Evolutionary conservation across 2,888 invertebrate species (phyloP).

Genomic region (Apeira syringaria): DNA sequence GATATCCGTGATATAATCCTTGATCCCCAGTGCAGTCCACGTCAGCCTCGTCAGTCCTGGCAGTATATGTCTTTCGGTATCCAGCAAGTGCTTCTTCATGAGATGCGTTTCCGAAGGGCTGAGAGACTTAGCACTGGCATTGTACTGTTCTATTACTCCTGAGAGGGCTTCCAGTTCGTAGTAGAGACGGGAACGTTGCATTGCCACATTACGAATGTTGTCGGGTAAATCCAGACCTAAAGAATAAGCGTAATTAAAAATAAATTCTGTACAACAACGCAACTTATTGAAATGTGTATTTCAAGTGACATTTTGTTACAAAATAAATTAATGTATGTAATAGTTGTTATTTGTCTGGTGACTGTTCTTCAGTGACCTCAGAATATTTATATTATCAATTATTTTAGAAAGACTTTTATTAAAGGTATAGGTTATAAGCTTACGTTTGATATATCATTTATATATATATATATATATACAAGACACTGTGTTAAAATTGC

Average conservation of each 20-base stretch:
- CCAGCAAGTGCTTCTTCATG: conserved; percentile 86
- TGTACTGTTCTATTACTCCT: conserved; percentile 86
- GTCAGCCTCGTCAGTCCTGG: conserved; percentile 92
- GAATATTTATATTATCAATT: too few species aligned
- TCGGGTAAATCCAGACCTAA: conserved; percentile 71
- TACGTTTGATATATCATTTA: too few species aligned
- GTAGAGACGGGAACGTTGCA: conserved; percentile 86
- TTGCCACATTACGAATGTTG: conserved; percentile 78
- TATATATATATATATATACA: too few species aligned
- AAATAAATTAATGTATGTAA: too few species aligned
- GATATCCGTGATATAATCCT: conserved; percentile 85
- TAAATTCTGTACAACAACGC: too few species aligned
- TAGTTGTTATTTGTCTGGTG: not conserved
- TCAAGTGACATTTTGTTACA: too few species aligned
- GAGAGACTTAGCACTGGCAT: conserved; percentile 85
- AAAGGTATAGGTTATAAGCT: too few species aligned
- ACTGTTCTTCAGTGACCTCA: too few species aligned
- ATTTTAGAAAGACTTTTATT: too few species aligned
- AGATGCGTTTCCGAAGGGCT: conserved; percentile 89
- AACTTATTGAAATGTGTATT: too few species aligned
- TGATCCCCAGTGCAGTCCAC: conserved; percentile 93
- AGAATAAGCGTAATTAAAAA: too few species aligned
- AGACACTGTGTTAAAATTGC: too few species aligned
- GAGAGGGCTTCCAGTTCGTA: conserved; percentile 85
- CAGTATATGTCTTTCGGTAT: conserved; percentile 89